Conservation (phyloP, 1,140 invertebrate species). For the Leptinotarsa defecta region DNA sequence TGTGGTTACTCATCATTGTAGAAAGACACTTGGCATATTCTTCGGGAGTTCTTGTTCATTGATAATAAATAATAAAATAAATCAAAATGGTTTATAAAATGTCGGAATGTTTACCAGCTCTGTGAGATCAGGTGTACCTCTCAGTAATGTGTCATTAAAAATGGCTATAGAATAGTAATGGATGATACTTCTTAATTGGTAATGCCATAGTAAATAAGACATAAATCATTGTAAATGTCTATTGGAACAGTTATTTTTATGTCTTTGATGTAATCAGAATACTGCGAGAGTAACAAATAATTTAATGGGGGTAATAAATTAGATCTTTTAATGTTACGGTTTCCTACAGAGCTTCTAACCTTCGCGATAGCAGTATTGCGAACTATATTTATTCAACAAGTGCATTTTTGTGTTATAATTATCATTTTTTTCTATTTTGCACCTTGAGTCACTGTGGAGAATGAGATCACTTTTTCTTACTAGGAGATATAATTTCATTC, state of each 20-base stretch:
- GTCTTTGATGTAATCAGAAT: slow-evolving; percentile 16
- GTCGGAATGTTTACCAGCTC: slow-evolving; percentile 16
- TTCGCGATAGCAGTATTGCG: not conserved
- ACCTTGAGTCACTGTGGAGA: slow-evolving; percentile 2
- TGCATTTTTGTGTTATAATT: slow-evolving; percentile 18
- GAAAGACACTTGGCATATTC: not conserved
- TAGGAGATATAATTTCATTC: not conserved
- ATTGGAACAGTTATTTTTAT: slow-evolving; percentile 26
- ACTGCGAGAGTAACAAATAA: slow-evolving; percentile 21
- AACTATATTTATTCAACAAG: slow-evolving; percentile 6
- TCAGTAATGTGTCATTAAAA: slow-evolving; percentile 23
- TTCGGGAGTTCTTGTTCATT: not conserved
- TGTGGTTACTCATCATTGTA: not conserved
- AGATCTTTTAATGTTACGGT: slow-evolving; percentile 24
- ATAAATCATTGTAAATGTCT: slow-evolving; percentile 25
- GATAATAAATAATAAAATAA: slow-evolving; percentile 20
- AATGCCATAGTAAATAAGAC: slow-evolving; percentile 26
- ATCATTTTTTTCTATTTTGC: slow-evolving; percentile 2
- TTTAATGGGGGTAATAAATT: slow-evolving; percentile 22
- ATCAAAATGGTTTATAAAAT: slow-evolving; percentile 20
- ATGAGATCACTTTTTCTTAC: slow-evolving; percentile 17
- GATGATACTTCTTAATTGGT: slow-evolving; percentile 21
- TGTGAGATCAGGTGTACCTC: slow-evolving; percentile 23
- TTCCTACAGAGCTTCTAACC: slow-evolving; percentile 13
- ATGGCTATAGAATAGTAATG: slow-evolving; percentile 22